Percentiles rank a stretch among this genome's conserved stretches.
Evolutionary conservation across 2,113 vertebrate genomes (phyloP).

Genomic region (Chauna torquata): DNA sequence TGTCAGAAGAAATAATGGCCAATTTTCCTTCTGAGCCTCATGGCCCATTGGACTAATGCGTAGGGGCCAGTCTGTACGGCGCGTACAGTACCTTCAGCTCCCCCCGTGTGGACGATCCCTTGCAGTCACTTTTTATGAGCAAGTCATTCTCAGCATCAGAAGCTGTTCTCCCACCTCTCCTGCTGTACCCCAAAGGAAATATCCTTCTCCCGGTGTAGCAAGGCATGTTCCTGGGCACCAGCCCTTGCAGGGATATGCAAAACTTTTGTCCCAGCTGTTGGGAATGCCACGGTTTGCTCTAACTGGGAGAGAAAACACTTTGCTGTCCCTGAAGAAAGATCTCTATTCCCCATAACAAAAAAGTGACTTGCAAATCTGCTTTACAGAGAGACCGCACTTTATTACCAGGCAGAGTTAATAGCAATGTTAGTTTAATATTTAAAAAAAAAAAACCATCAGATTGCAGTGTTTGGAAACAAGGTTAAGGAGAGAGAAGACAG

Average conservation of each 20-base stretch:
- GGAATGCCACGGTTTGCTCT: not conserved
- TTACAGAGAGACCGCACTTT: not conserved
- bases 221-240: not conserved
- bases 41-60: constrained; percentile 20
- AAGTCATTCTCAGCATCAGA: constrained; percentile 1
- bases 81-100: not conserved
- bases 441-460: not conserved
- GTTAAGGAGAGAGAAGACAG: not conserved
- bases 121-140: not conserved
- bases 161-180: not conserved
- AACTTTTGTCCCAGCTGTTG: not conserved
- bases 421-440: not conserved
- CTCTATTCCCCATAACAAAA: not conserved
- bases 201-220: not conserved
- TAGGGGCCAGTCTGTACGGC: not conserved
- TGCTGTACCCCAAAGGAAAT: not conserved
- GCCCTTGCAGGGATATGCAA: not conserved
- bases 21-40: constrained; percentile 34
- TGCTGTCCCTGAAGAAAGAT: not conserved
- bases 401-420: not conserved
- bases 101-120: not conserved
- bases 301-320: not conserved
- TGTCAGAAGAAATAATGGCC: constrained; percentile 58
- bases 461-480: constrained; percentile 29
- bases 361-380: not conserved